phyloP scores from a whole-genome alignment of 2,113 vertebrate species.

The Bos indicus region DNA sequence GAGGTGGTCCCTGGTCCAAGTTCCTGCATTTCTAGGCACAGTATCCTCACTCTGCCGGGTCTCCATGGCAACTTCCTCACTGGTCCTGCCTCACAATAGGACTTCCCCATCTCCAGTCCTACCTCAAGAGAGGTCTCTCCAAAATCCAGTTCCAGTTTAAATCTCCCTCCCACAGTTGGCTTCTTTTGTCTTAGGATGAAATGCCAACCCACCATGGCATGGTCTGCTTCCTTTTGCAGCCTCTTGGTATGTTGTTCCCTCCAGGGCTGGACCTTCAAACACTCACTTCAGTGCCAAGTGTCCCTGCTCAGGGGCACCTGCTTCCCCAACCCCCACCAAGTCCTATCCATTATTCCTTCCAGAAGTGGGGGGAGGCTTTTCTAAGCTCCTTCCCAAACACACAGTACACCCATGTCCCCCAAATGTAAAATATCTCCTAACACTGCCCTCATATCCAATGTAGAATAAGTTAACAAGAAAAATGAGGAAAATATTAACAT shows the following conservation, averaged over 20 bases:
- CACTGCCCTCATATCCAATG: not conserved
- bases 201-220: not conserved
- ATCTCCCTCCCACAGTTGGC: not conserved
- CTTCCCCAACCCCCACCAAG: accelerated
- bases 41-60: not conserved
- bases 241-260: not conserved
- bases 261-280: not conserved
- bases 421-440: not conserved
- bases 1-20: not conserved
- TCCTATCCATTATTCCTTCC: not conserved
- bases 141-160: not conserved
- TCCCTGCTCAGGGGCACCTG: not conserved
- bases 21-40: accelerated
- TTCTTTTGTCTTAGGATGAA: not conserved
- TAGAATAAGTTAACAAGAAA: not conserved
- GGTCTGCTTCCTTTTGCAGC: not conserved
- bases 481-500: not conserved
- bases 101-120: not conserved
- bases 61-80: not conserved
- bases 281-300: not conserved
- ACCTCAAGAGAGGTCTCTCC: not conserved
- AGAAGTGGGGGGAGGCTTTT: not conserved
- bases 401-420: too few species aligned
- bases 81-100: not conserved
- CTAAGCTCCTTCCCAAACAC: not conserved